phyloP scores from a whole-genome alignment of 2,797 vertebrate species.

The Pseudocheirus occidentalis region DNA sequence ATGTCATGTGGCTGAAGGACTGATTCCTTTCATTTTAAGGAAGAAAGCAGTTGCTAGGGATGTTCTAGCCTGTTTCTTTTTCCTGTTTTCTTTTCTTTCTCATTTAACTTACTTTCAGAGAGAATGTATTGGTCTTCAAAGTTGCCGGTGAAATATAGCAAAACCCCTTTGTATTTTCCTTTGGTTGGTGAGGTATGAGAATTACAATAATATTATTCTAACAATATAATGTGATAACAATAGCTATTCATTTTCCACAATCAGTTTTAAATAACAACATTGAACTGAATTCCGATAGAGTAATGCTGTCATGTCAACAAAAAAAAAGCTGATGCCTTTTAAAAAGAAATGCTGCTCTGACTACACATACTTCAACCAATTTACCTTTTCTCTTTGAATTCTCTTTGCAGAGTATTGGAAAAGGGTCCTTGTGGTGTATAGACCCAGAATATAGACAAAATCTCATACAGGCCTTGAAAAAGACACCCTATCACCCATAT shows the following conservation, averaged over 20 bases:
- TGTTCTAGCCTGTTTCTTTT: slow-evolving; percentile 54
- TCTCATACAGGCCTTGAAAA: slow-evolving; percentile 99
- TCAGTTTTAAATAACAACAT: slow-evolving; percentile 44
- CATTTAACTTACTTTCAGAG: slow-evolving; percentile 41
- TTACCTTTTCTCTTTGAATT: slow-evolving; percentile 64
- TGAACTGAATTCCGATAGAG: slow-evolving; percentile 13
- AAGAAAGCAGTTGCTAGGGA: slow-evolving; percentile 65
- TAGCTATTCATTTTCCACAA: background rate
- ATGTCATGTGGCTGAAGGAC: slow-evolving; percentile 71
- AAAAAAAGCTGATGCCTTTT: slow-evolving; percentile 60
- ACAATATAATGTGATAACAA: slow-evolving; percentile 19
- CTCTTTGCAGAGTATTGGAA: slow-evolving; percentile 89
- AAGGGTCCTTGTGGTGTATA: slow-evolving; percentile 91
- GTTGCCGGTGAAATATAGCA: slow-evolving; percentile 56
- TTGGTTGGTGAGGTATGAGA: slow-evolving; percentile 27
- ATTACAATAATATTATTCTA: slow-evolving; percentile 47
- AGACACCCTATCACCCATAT: slow-evolving; percentile 98
- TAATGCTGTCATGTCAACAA: slow-evolving; percentile 60
- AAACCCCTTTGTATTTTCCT: slow-evolving; percentile 35
- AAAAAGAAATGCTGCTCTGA: slow-evolving; percentile 44
- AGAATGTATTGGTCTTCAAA: slow-evolving; percentile 36
- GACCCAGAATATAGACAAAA: slow-evolving; percentile 94
- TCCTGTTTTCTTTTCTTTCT: slow-evolving; percentile 48
- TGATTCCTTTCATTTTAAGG: slow-evolving; percentile 71
- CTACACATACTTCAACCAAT: slow-evolving; percentile 60